A percentile compares a stretch with the other conserved stretches of the same genome.
phyloP scores from a whole-genome alignment of 1,140 invertebrate species.

The Euwallacea similis region DNA sequence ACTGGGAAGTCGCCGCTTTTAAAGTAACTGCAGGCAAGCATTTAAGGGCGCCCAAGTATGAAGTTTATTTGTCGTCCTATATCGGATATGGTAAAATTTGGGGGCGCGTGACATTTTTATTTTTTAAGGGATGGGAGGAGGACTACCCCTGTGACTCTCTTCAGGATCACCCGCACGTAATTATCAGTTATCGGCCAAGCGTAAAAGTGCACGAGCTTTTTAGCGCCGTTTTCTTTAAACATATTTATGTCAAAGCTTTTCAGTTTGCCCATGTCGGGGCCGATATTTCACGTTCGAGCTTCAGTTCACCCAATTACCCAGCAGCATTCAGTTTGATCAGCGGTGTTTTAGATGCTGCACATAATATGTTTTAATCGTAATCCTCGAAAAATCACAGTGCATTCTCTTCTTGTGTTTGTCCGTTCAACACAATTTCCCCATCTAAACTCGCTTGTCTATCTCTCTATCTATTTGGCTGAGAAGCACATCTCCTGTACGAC shows the following conservation, averaged over 20 bases:
- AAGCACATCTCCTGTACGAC: too few relatives aligned
- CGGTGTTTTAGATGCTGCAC: neutral
- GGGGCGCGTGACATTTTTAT: slow-evolving; percentile 52
- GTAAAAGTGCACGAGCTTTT: slow-evolving; percentile 50
- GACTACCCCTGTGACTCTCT: slow-evolving; percentile 47
- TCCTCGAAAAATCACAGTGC: neutral
- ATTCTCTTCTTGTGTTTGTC: too few relatives aligned
- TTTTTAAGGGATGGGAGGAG: slow-evolving; percentile 44
- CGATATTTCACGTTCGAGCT: slow-evolving; percentile 33
- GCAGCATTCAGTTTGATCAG: neutral
- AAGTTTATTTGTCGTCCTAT: slow-evolving; percentile 53
- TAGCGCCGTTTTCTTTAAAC: slow-evolving; percentile 49
- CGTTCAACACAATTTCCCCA: too few relatives aligned
- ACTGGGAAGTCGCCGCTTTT: slow-evolving; percentile 48
- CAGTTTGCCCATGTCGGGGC: slow-evolving; percentile 38
- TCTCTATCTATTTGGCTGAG: too few relatives aligned
- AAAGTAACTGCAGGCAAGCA: slow-evolving; percentile 49
- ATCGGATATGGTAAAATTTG: slow-evolving; percentile 45
- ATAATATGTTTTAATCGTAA: neutral
- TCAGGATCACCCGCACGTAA: slow-evolving; percentile 54
- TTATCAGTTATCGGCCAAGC: slow-evolving; percentile 52
- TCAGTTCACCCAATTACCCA: slow-evolving; percentile 45
- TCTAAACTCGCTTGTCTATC: too few relatives aligned
- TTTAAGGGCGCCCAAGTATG: slow-evolving; percentile 50
- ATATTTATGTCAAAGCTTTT: slow-evolving; percentile 46